phyloP scores from a whole-genome alignment of 2,888 invertebrate species.

The Nezara viridula region DNA sequence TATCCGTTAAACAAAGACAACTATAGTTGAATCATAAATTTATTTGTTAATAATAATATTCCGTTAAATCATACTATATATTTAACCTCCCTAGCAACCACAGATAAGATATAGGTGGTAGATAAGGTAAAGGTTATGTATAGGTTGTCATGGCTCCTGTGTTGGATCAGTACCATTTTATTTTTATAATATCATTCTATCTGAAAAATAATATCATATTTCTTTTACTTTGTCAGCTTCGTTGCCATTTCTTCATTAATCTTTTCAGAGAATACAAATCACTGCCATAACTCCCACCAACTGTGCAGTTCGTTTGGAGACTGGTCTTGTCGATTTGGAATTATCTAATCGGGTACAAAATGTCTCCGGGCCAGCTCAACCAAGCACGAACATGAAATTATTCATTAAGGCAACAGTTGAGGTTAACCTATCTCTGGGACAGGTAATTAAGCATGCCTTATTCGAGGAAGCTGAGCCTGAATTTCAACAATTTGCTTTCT shows the following conservation, averaged over 20 bases:
- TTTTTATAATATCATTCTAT: too few species aligned
- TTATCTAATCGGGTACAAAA: constrained; percentile 95
- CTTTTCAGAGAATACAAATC: constrained; percentile 86
- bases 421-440: constrained; percentile 94
- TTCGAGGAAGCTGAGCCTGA: constrained; percentile 98
- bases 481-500: constrained; percentile 98
- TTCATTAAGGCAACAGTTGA: constrained; percentile 91
- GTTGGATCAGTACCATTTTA: too few species aligned
- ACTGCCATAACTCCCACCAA: constrained; percentile 98
- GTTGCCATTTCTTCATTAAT: background rate
- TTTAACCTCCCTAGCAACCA: background rate
- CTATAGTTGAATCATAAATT: too few species aligned
- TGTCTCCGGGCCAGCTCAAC: constrained; percentile 75
- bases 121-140: too few species aligned
- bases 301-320: constrained; percentile 95
- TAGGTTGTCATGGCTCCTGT: too few species aligned
- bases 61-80: too few species aligned
- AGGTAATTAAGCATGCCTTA: constrained; percentile 90
- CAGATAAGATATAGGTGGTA: background rate
- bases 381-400: constrained; percentile 77
- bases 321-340: constrained; percentile 93
- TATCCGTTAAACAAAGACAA: too few species aligned
- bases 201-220: background rate
- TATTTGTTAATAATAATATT: too few species aligned
- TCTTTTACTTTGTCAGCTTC: background rate